Base-by-base conservation (phyloP, 2,888 invertebrate genomes). In the Torymus tubicola region DNA sequence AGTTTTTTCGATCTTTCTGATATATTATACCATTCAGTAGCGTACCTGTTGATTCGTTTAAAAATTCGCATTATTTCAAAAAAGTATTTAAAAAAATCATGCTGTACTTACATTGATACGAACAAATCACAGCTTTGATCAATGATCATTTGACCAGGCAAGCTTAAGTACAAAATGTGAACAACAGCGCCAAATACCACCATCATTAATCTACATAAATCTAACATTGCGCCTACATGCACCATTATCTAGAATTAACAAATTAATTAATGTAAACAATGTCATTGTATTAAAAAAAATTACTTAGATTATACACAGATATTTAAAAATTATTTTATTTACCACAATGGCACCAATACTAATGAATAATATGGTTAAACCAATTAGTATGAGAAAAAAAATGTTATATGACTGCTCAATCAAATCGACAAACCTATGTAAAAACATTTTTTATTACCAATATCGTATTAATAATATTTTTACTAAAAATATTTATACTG, bases 1-100 rank as follows among this genome's bases (percentile, higher is more conserved):
- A 69, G 13, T 31, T 31, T 57, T 57, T 69, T 69, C 16, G 69
- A n/a, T 31, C n/a, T 69, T 31, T 69, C n/a, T 12, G 69, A 31
- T 31, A 69, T 3, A 31, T 57, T 69, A 18, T 69, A 69, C 69
- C 69, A 69, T 18, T 69, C 69, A 11, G n/a, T 57, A 13, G 52
- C 16, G 16, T 69, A 69, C n/a, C 69, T 69, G 21, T 57, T 57
- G 42, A 24, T 55, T n/a, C 24, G 13, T 31, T 65, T 14, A 31
- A 14, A 42, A 64, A 31, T n/a, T 4, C 13, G 12, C 21, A 5
- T 24, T 55, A 53, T 68, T 68, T 64, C 12, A 13, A 52, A 13
- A 14, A 2, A 31, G 5, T 42, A 5, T 31, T 14, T 53, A 4
- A 67, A 4, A 53, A 21, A 21, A 53, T 53, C 13, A 3, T 8